These are phyloP conservation scores for Knipowitschia caucasica DNA, from an alignment of 2,797 vertebrate species.

Conservation along the genomic window DNA sequence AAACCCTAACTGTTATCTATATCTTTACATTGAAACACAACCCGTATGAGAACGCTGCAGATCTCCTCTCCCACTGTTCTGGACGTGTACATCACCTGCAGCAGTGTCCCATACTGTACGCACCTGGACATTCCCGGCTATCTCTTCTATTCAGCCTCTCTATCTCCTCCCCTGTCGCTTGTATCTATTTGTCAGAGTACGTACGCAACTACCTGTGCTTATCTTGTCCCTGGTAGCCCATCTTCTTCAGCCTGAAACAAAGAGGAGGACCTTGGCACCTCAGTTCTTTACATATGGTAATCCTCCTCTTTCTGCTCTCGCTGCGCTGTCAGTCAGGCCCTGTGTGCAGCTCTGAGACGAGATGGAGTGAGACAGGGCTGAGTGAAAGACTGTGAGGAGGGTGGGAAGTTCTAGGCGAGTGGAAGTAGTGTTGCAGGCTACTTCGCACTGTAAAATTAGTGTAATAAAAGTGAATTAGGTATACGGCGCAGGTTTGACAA, in stretches of 20 bases:
- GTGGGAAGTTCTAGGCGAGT: slow-evolving; percentile 20
- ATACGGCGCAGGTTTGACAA: too few relatives aligned
- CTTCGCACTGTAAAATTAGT: too few relatives aligned
- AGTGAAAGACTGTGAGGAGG: slow-evolving; percentile 34
- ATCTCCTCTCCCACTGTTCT: slow-evolving; percentile 52
- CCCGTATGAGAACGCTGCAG: slow-evolving; percentile 63
- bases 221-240: slow-evolving; percentile 56
- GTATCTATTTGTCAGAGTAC: slow-evolving; percentile 25
- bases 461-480: too few relatives aligned
- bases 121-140: slow-evolving; percentile 47
- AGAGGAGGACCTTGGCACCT: slow-evolving; percentile 59
- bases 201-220: slow-evolving; percentile 38
- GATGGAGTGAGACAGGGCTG: slow-evolving; percentile 52
- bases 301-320: slow-evolving; percentile 55
- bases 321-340: slow-evolving; percentile 57
- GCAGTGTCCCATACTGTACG: slow-evolving; percentile 25
- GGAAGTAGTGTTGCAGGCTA: too few relatives aligned
- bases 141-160: slow-evolving; percentile 18
- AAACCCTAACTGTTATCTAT: slow-evolving; percentile 16
- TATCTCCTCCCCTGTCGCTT: slow-evolving; percentile 21
- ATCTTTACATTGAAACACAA: slow-evolving; percentile 54
- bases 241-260: slow-evolving; percentile 57
- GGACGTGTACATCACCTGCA: slow-evolving; percentile 36
- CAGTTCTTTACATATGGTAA: slow-evolving; percentile 70
- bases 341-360: slow-evolving; percentile 52